Conservation (phyloP, 92 coral and sea anemone genomes). For the Umimayanthus kanabou region DNA sequence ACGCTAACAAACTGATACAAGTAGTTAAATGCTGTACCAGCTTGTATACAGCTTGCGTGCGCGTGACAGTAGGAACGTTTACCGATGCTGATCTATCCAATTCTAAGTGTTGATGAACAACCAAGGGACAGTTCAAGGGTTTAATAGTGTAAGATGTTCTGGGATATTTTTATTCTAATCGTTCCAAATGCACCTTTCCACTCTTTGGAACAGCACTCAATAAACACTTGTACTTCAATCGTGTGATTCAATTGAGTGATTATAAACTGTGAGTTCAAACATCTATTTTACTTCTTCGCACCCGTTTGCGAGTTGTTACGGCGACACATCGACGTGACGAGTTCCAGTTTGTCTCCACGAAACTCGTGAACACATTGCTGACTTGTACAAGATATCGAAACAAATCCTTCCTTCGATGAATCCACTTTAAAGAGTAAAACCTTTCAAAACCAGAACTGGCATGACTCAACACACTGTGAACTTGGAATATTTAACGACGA, state of each 20-base stretch:
- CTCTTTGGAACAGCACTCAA: too few species aligned
- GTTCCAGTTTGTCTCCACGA: not conserved
- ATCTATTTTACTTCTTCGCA: conserved; percentile 13
- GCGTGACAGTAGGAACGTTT: not conserved
- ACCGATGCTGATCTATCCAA: not conserved
- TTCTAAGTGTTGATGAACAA: too few species aligned
- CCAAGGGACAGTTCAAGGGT: too few species aligned
- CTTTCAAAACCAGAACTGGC: not conserved
- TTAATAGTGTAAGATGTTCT: not conserved
- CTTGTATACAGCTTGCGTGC: not conserved
- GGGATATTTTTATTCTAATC: not conserved
- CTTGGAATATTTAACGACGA: not conserved
- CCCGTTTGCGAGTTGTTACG: not conserved
- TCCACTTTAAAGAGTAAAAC: not conserved
- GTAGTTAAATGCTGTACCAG: too few species aligned
- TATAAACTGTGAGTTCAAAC: not conserved
- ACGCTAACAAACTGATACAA: too few species aligned
- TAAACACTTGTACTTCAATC: not conserved
- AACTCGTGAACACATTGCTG: not conserved
- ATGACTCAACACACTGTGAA: not conserved
- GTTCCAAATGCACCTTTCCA: too few species aligned
- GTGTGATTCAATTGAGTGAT: not conserved
- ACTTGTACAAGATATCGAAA: not conserved
- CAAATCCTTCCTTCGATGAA: not conserved
- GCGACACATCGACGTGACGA: not conserved